Conservation (phyloP, 2,888 invertebrate species). For the Rhogogaster chlorosoma region DNA sequence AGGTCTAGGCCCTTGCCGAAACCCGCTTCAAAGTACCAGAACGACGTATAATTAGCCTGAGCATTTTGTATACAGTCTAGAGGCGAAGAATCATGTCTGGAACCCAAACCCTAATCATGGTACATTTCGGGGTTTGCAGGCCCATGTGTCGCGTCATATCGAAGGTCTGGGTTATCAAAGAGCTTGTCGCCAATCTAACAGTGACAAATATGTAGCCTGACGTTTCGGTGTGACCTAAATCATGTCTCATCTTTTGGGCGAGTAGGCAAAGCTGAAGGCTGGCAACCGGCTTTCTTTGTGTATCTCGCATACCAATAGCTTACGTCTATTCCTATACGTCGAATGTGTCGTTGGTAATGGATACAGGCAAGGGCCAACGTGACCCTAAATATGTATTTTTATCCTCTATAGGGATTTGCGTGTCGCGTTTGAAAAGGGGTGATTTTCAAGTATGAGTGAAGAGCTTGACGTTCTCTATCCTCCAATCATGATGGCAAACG, state of each 20-base stretch:
- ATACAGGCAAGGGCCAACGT: constrained; percentile 1
- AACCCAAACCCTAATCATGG: constrained; percentile 8
- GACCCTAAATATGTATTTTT: constrained; percentile 36
- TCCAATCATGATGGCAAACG: not conserved
- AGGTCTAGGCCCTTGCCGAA: not conserved
- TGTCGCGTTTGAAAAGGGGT: constrained; percentile 14
- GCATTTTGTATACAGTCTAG: not conserved
- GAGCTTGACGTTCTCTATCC: constrained; percentile 11
- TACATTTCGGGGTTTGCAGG: not conserved
- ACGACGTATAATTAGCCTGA: not conserved
- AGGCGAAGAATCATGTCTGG: not conserved
- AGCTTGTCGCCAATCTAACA: constrained; percentile 49
- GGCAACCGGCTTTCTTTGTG: not conserved
- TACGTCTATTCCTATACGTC: not conserved
- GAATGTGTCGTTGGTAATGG: not conserved
- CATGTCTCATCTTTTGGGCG: constrained; percentile 35
- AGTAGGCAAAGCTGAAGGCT: not conserved
- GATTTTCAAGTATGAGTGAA: not conserved
- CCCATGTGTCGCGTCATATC: not conserved
- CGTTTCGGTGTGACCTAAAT: constrained; percentile 54
- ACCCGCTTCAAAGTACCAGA: not conserved
- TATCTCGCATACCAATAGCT: not conserved
- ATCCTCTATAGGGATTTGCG: not conserved
- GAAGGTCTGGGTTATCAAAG: constrained; percentile 29
- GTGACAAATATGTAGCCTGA: constrained; percentile 57